Percentiles rank a stretch among this genome's conserved stretches.
phyloP scores from a whole-genome alignment of 2,797 vertebrate species.

The Sebastes reedi region DNA sequence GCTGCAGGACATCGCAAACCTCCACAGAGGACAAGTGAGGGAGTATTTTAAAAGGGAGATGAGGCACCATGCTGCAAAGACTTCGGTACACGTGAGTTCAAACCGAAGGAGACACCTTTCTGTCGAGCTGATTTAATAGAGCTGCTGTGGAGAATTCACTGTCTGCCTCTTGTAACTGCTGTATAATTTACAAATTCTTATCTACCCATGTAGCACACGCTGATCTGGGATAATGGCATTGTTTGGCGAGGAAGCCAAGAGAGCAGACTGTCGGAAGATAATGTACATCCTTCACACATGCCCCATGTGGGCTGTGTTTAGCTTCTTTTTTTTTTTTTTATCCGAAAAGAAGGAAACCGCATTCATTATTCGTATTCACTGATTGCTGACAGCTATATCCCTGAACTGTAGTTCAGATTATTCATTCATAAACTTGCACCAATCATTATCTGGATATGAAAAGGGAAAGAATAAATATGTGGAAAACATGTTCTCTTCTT shows the following conservation, averaged over 20 bases:
- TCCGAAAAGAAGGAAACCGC: neutral
- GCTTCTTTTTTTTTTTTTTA: neutral
- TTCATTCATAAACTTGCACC: conserved; percentile 12
- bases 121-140: conserved; percentile 59
- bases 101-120: conserved; percentile 56
- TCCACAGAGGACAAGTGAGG: conserved; percentile 60
- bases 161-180: conserved; percentile 49
- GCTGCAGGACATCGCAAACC: conserved; percentile 60
- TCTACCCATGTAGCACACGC: conserved; percentile 61
- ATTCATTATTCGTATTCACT: neutral
- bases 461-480: conserved; percentile 23
- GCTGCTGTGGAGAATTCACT: conserved; percentile 57
- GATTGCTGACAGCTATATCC: neutral
- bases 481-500: conserved; percentile 9
- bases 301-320: conserved; percentile 7
- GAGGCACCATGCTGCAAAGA: conserved; percentile 53
- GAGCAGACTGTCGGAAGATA: conserved; percentile 52
- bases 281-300: conserved; percentile 38
- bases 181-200: conserved; percentile 71
- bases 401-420: neutral
- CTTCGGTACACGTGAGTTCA: conserved; percentile 47
- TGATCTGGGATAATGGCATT: conserved; percentile 64
- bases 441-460: conserved; percentile 20
- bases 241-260: conserved; percentile 64
- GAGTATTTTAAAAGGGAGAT: conserved; percentile 68